Evolutionary conservation across 1,140 invertebrate species (phyloP).

Genomic region (Medauroidea extradentata): DNA sequence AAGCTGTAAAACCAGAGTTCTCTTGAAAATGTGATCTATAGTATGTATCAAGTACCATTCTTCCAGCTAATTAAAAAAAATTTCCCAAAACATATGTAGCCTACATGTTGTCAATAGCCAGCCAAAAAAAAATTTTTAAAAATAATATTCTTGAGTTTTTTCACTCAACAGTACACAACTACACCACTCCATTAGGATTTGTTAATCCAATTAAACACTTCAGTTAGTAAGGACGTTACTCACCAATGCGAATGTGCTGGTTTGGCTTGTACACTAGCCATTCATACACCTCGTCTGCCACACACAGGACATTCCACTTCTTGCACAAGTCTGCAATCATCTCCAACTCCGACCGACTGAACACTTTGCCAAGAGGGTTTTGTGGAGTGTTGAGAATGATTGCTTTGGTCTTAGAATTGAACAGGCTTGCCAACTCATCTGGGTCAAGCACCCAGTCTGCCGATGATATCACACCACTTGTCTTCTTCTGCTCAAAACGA

Average conservation of each 20-base stretch:
- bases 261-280: slow-evolving; percentile 88
- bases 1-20: too few relatives aligned
- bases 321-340: slow-evolving; percentile 83
- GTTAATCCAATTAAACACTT: too few relatives aligned
- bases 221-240: too few relatives aligned
- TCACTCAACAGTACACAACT: too few relatives aligned
- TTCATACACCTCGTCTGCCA: slow-evolving; percentile 98
- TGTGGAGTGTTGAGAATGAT: slow-evolving; percentile 96
- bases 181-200: too few relatives aligned
- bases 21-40: too few relatives aligned
- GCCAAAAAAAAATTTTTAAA: too few relatives aligned
- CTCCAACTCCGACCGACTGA: slow-evolving; percentile 62
- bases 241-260: slow-evolving; percentile 87
- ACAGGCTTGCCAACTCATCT: slow-evolving; percentile 74
- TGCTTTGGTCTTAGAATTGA: slow-evolving; percentile 88
- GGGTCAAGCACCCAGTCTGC: slow-evolving; percentile 88
- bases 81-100: too few relatives aligned
- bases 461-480: slow-evolving; percentile 51
- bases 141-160: too few relatives aligned
- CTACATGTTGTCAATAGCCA: too few relatives aligned
- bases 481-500: slow-evolving; percentile 40
- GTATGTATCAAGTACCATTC: too few relatives aligned
- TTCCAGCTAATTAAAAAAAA: too few relatives aligned
- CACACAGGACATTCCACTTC: slow-evolving; percentile 86
- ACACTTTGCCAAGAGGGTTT: slow-evolving; percentile 93